A percentile compares a stretch with the other conserved stretches of the same genome.
These are phyloP conservation scores for Bimastos eiseni DNA, from an alignment of 2,888 invertebrate genomes.

Conservation along the genomic window DNA sequence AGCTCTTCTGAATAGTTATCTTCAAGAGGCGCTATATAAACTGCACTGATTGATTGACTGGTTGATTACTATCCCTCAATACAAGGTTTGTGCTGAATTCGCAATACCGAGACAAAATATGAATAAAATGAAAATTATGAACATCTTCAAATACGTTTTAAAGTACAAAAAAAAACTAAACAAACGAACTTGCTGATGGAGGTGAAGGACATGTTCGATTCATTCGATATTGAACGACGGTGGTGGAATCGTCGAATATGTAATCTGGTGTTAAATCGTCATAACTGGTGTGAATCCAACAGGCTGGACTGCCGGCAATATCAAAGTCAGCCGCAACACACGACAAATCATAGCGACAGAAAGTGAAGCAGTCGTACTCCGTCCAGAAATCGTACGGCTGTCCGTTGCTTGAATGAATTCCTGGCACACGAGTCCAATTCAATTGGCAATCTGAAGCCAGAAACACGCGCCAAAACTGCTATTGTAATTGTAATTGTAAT, in stretches of 20 bases:
- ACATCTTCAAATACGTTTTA: not conserved
- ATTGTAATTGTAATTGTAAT: no score
- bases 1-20: no score
- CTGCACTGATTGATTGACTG: no score
- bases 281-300: constrained; percentile 18
- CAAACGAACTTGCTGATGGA: not conserved
- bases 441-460: not conserved
- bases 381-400: not conserved
- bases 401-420: not conserved
- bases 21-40: no score
- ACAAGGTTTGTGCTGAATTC: not conserved
- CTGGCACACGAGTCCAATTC: not conserved
- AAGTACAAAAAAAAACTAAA: not conserved
- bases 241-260: not conserved
- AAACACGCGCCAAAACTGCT: not conserved
- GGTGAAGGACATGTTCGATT: constrained; percentile 1
- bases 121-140: not conserved
- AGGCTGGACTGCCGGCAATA: not conserved
- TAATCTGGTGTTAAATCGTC: not conserved
- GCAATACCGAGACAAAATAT: not conserved
- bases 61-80: no score
- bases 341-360: not conserved
- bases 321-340: constrained; percentile 15
- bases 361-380: constrained; percentile 18
- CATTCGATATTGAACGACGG: not conserved